These are phyloP conservation scores for Microcebus griseorufus DNA, from an alignment of 2,113 vertebrate genomes.

Conservation along the genomic window DNA sequence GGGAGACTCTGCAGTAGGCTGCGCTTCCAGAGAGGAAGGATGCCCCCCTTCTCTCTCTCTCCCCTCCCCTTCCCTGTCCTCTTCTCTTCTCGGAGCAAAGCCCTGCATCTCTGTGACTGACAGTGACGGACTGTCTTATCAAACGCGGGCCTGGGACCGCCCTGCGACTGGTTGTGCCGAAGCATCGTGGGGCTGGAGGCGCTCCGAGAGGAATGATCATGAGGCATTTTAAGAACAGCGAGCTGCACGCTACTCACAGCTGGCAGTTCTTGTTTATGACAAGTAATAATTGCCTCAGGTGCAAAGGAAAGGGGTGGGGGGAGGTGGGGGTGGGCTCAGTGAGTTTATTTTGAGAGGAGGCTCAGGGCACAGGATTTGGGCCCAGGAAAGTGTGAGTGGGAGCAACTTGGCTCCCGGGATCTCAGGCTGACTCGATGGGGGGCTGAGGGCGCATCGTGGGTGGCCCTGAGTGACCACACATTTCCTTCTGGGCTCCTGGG, in stretches of 20 bases:
- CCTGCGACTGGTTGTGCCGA: constrained; percentile 27
- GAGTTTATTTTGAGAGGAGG: constrained; percentile 52
- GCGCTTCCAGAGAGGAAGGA: background rate
- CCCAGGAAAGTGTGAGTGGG: background rate
- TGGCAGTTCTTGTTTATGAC: constrained; percentile 78
- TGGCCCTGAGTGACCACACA: background rate
- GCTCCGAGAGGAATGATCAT: constrained; percentile 64
- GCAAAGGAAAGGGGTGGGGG: background rate
- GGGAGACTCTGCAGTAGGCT: background rate
- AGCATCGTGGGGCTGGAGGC: background rate
- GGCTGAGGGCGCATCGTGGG: background rate
- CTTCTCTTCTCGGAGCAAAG: background rate
- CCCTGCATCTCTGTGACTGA: constrained; percentile 33
- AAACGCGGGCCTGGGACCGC: background rate
- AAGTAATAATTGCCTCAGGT: constrained; percentile 71
- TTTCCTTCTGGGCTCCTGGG: background rate
- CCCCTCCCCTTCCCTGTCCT: background rate
- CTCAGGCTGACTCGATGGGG: background rate
- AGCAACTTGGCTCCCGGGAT: background rate
- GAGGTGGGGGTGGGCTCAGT: background rate
- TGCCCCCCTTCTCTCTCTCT: too few relatives aligned
- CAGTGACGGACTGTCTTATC: constrained; percentile 66
- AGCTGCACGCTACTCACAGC: constrained; percentile 68
- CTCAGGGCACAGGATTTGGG: background rate
- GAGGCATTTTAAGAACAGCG: constrained; percentile 68